Percentiles rank a stretch among this genome's conserved stretches.
Evolutionary conservation across 2,797 vertebrate species (phyloP).

Genomic region (Galago senegalensis): DNA sequence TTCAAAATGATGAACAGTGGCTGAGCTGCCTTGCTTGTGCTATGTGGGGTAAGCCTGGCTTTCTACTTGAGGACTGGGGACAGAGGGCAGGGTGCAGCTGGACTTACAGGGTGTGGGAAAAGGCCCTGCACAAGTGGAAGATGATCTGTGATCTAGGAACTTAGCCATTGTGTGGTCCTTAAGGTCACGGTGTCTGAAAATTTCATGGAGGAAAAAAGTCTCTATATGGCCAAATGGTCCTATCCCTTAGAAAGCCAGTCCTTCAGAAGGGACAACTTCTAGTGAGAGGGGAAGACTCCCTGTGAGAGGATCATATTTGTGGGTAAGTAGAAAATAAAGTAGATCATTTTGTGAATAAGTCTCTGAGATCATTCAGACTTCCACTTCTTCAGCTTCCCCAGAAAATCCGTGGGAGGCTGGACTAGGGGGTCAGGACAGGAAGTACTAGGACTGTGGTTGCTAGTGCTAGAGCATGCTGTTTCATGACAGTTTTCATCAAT

Average conservation of each 20-base stretch:
- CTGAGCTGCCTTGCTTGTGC: no score
- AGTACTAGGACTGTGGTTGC: not conserved
- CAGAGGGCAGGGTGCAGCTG: not conserved
- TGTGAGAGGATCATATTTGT: not conserved
- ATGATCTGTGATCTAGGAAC: not conserved
- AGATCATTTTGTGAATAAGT: not conserved
- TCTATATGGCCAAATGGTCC: not conserved
- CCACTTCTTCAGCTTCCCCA: not conserved
- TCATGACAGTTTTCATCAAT: not conserved
- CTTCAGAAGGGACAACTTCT: not conserved
- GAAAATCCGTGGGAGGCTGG: not conserved
- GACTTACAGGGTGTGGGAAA: not conserved
- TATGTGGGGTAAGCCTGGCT: not conserved
- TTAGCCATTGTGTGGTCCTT: not conserved
- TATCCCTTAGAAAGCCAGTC: not conserved
- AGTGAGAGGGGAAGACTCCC: not conserved
- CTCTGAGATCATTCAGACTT: not conserved
- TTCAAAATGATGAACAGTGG: not conserved
- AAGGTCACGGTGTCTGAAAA: not conserved
- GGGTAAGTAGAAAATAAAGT: not conserved
- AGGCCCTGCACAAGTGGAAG: not conserved
- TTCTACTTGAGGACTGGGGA: not conserved
- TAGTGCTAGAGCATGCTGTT: not conserved
- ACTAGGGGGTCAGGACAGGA: not conserved
- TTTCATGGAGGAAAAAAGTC: not conserved